Evolutionary conservation across 2,797 vertebrate species (phyloP).

Genomic region (Lacerta agilis): DNA sequence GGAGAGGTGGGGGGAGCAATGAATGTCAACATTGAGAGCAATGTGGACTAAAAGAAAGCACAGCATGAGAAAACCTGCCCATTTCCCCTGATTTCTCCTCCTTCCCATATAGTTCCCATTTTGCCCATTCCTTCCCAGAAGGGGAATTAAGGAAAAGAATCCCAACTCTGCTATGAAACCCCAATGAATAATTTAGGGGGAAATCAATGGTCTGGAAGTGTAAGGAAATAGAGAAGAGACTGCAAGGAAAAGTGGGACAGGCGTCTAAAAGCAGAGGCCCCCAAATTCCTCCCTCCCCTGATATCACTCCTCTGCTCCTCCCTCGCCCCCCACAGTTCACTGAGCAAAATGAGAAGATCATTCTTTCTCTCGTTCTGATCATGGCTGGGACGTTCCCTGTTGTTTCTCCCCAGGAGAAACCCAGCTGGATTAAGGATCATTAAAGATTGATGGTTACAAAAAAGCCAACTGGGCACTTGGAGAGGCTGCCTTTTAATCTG

Average conservation of each 20-base stretch:
- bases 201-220: conserved; percentile 3
- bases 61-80: background rate
- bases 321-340: background rate
- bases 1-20: background rate
- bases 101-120: background rate
- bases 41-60: background rate
- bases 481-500: background rate
- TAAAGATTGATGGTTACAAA: conserved; percentile 32
- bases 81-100: background rate
- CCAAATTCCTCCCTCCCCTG: background rate
- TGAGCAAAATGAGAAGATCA: background rate
- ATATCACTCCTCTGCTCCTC: too few relatives aligned
- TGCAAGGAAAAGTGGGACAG: background rate
- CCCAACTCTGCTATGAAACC: background rate
- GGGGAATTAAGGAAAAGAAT: background rate
- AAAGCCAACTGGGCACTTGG: conserved; percentile 10
- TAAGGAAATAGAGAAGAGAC: background rate
- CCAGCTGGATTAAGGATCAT: conserved; percentile 22
- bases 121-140: background rate
- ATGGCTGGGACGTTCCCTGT: background rate
- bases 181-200: conserved; percentile 6
- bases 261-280: background rate
- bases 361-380: background rate
- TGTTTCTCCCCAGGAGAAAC: background rate
- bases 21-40: background rate